Conservation (phyloP, 2,888 invertebrate genomes). For the Gryllus longicercus region DNA sequence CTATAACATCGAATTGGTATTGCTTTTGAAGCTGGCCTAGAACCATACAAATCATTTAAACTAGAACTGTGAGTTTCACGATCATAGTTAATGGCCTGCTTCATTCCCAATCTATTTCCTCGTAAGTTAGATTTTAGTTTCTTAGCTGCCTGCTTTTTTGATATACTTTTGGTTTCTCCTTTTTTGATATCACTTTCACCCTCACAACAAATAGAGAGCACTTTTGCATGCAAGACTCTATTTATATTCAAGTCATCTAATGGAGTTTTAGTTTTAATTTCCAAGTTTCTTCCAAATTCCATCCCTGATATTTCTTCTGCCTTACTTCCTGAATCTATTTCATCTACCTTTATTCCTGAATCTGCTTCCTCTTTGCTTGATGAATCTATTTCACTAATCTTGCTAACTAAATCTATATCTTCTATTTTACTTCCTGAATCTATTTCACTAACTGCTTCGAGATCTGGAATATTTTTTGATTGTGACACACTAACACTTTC, state of each 20-base stretch:
- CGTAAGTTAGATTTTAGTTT: constrained; percentile 29
- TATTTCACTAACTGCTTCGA: neutral
- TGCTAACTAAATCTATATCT: neutral
- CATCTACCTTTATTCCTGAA: neutral
- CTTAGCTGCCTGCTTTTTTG: neutral
- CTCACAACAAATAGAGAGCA: constrained; percentile 69
- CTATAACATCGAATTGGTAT: constrained; percentile 57
- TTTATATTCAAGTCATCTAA: constrained; percentile 61
- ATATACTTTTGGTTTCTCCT: neutral
- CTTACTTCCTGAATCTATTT: neutral
- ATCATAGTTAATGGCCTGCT: constrained; percentile 23
- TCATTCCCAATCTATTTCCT: constrained; percentile 24
- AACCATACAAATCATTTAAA: constrained; percentile 30
- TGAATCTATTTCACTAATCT: neutral
- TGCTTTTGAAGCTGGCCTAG: constrained; percentile 39
- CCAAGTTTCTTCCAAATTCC: neutral
- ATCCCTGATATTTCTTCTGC: constrained; percentile 38
- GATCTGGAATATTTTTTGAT: neutral
- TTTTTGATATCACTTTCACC: constrained; percentile 22
- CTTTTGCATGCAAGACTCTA: constrained; percentile 67
- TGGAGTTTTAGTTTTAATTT: constrained; percentile 57
- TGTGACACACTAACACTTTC: neutral
- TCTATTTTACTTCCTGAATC: neutral
- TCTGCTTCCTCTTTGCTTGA: neutral
- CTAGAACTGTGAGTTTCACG: constrained; percentile 31